Base-by-base conservation (phyloP, 2,888 invertebrate species). In the Thera britannica region DNA sequence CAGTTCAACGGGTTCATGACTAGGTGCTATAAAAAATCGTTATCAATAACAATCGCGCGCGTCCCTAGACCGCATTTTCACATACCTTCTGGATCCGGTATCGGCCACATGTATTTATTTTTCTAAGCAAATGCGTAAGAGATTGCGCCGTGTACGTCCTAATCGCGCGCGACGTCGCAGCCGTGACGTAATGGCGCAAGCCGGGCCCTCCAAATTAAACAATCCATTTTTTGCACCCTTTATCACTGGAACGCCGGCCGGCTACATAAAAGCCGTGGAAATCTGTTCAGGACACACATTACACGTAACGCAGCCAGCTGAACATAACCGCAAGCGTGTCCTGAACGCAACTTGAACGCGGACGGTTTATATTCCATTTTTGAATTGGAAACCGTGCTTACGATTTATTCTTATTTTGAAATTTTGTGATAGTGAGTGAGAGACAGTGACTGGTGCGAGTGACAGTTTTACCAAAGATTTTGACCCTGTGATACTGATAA, bases 221-320 rank as follows among this genome's bases (percentile, higher is more conserved):
- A 92, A 89, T 88, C 87, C 70, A 87, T 90, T 92, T 93, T 92
- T 93, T 92, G 87, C 91, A 92, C 92, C 91, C 92, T 90, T 88
- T 91, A 91, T 90, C 89, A 89, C 88, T 83, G 90, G 88, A 87
- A 86, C 87, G 88, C 86, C 88, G 82, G 82, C 86, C 85, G 83
- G 79, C 83, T 77, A 89, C 91, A 92, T 93, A 93, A 92, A 93
- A 92, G 90, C 89, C 81, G 86, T 88, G 87, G 88, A 89, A 92
- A 92, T 88, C 84, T 86, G 88, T 90, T 89, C 92, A 92, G 92
- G 92, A 90, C 88, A 89, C 87, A 89, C 91, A 92, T 87, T 90
- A 88, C 86, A 89, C 81, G 87, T 88, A 89, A 88, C 84, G 88
- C 92, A 83, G 87, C 88, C 83, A 84, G 83, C 90, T 86, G 92